Conservation (phyloP, 2,113 vertebrate genomes). For the Chaenogobius annularis region DNA sequence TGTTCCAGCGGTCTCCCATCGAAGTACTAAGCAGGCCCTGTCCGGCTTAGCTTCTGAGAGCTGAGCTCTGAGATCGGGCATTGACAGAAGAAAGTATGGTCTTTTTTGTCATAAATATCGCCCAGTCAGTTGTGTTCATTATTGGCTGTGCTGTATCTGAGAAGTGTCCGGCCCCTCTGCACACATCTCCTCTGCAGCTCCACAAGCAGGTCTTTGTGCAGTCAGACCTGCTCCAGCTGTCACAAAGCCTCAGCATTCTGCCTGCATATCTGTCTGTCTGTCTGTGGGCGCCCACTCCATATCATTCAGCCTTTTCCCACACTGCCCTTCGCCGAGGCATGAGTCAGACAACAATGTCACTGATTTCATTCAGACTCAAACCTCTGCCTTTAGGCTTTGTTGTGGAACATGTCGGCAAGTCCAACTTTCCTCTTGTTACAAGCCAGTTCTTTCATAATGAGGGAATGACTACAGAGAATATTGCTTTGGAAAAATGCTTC, state of each 20-base stretch:
- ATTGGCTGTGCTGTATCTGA: slow-evolving; percentile 28
- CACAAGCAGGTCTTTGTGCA: slow-evolving; percentile 68
- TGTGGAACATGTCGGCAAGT: neutral
- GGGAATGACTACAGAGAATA: slow-evolving; percentile 4
- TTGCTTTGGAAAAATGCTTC: slow-evolving; percentile 8
- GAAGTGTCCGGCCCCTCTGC: slow-evolving; percentile 42
- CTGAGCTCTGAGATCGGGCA: too few species aligned
- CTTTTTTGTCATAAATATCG: neutral
- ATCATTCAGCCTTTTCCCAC: neutral
- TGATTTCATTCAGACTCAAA: slow-evolving; percentile 11
- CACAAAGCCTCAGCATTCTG: slow-evolving; percentile 73
- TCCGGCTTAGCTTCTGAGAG: too few species aligned
- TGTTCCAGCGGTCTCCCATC: too few species aligned
- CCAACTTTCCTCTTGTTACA: neutral
- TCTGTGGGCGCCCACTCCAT: slow-evolving; percentile 8
- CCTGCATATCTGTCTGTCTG: slow-evolving; percentile 62
- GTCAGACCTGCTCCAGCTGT: slow-evolving; percentile 72
- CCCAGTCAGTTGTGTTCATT: slow-evolving; percentile 3
- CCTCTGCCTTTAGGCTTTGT: neutral
- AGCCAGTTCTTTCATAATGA: neutral
- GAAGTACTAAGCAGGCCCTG: too few species aligned
- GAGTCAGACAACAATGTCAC: neutral
- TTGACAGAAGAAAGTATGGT: too few species aligned
- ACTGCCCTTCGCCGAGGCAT: slow-evolving; percentile 6
- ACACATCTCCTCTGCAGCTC: slow-evolving; percentile 28